Evolutionary conservation across 2,888 invertebrate genomes (phyloP), one percentile per base, ranked within the genome.

Genomic region (Platycheirus albimanus): DNA sequence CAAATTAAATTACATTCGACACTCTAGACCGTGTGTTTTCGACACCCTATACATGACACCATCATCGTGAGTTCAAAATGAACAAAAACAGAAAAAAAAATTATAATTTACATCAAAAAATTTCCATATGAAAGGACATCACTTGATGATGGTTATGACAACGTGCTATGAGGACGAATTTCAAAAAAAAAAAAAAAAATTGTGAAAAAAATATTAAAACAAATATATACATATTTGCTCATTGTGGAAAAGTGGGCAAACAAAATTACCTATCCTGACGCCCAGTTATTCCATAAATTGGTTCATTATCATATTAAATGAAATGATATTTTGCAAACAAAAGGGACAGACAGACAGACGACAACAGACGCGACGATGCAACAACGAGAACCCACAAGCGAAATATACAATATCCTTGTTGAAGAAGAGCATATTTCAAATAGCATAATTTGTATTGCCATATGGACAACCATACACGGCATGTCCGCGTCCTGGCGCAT

Each of bases 221-320:
- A 47, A 47, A 19, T 15, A 15, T 15, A 15, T 41, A 58, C 38
- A 20, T 56, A 63, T 63, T 33, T 47, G 7, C n/a, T 36, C 36
- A 36, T 33, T 1, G 36, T 24, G 28, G 6, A 49, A 49, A 64
- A 24, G 36, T 17, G 33, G 38, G 10, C 20, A 49, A 49, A 64
- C 64, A 36, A 64, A 67, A 72, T 63, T 69, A 72, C 77, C 77
- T 77, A 30, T 72, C 45, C 70, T 61, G 56, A 30, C 66, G 15
- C 51, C 30, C 67, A 49, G 77, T 83, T 83, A 77, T 77, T 72
- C 38, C 77, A 74, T 72, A 83, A 83, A 83, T 83, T 78, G 83
- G 78, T 83, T 83, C 83, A 83, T 83, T 83, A 83, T 69, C 83
- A 83, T 83, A 78, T 83, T 83, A 78, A 83, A 83, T 83, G 83